Evolutionary conservation across 1,140 invertebrate species (phyloP).

Genomic region (Eciton burchellii): DNA sequence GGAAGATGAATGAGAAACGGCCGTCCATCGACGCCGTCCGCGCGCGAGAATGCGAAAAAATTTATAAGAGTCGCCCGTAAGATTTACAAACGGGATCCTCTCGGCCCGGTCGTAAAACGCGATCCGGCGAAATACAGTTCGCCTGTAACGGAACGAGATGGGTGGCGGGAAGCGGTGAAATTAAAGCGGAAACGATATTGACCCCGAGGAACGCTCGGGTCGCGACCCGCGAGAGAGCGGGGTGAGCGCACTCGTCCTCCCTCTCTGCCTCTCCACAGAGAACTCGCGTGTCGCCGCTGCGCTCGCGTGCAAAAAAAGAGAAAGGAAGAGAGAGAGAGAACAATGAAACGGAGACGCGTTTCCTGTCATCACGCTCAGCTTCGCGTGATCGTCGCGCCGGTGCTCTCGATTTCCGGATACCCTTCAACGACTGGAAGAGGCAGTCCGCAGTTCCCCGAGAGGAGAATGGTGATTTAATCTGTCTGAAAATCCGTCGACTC

Average conservation of each 20-base stretch:
- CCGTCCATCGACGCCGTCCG: slow-evolving; percentile 42
- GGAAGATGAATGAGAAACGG: slow-evolving; percentile 61
- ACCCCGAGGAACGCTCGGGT: not conserved
- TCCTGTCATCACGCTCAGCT: slow-evolving; percentile 34
- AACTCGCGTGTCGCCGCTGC: slow-evolving; percentile 27
- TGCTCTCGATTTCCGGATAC: too few species aligned
- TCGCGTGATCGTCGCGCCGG: not conserved
- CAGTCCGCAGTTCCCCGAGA: not conserved
- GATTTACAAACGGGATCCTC: slow-evolving; percentile 68
- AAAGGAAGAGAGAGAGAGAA: too few species aligned
- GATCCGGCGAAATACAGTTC: slow-evolving; percentile 44
- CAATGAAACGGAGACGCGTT: slow-evolving; percentile 9
- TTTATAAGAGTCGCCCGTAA: slow-evolving; percentile 59
- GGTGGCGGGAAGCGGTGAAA: slow-evolving; percentile 15
- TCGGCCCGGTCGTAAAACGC: slow-evolving; percentile 46
- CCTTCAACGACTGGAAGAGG: too few species aligned
- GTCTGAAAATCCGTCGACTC: not conserved
- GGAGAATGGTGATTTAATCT: not conserved
- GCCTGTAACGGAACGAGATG: slow-evolving; percentile 27
- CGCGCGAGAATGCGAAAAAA: slow-evolving; percentile 43
- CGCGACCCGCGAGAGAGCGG: not conserved
- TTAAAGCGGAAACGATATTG: slow-evolving; percentile 36
- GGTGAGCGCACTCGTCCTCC: too few species aligned
- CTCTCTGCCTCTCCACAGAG: slow-evolving; percentile 7
- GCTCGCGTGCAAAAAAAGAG: not conserved